Conservation (phyloP, 2,888 invertebrate genomes). For the Operophtera brumata region DNA sequence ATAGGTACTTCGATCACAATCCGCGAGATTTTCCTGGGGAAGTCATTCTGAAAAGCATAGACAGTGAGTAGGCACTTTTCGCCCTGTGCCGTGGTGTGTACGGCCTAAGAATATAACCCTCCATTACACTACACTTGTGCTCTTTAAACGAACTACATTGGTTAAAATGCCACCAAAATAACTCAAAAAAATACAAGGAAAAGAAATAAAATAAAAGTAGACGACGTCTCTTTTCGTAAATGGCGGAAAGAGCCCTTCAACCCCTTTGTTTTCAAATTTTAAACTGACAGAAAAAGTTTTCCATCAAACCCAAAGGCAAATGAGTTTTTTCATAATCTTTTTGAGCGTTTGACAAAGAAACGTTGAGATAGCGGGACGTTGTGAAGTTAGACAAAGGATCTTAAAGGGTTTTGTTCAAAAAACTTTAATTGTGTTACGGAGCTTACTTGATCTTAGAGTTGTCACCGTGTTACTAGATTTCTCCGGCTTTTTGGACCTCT, state of each 20-base stretch:
- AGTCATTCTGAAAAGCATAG: too few relatives aligned
- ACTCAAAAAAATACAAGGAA: neutral
- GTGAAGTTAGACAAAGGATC: constrained; percentile 30
- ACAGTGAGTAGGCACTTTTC: too few relatives aligned
- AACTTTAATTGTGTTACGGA: constrained; percentile 33
- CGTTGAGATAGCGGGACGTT: constrained; percentile 23
- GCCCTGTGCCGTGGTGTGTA: too few relatives aligned
- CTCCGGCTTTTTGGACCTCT: too few relatives aligned
- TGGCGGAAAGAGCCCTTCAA: neutral
- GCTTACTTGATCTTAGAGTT: constrained; percentile 8
- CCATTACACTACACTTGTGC: too few relatives aligned
- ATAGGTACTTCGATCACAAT: too few relatives aligned
- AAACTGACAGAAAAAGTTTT: constrained; percentile 14
- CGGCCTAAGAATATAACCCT: too few relatives aligned
- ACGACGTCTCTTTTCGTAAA: neutral
- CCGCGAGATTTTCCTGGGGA: too few relatives aligned
- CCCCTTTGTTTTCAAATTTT: constrained; percentile 8
- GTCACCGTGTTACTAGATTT: neutral
- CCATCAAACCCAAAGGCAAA: constrained; percentile 18
- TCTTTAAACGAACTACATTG: neutral
- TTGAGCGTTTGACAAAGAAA: constrained; percentile 26
- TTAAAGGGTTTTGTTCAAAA: constrained; percentile 26
- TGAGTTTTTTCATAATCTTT: constrained; percentile 25
- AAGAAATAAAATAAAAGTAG: neutral
- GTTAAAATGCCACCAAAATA: too few relatives aligned